These are phyloP conservation scores for Hiodon alosoides DNA, from an alignment of 2,113 vertebrate genomes.

Conservation along the genomic window DNA sequence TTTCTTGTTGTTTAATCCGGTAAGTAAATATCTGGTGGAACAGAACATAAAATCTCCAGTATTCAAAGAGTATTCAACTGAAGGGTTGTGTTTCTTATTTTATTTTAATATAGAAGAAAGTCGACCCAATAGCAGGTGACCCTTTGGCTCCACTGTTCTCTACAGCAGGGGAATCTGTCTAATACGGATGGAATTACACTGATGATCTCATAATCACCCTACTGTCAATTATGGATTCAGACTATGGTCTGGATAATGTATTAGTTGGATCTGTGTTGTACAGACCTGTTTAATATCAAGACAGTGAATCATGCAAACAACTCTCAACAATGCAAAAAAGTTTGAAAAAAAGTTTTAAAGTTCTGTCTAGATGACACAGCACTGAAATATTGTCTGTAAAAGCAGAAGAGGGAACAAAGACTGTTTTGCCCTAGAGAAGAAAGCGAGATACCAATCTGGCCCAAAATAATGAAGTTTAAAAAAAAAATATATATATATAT, in stretches of 20 bases:
- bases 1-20: background rate
- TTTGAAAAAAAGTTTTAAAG: background rate
- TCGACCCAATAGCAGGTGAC: background rate
- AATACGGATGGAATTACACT: background rate
- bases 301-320: conserved; percentile 1
- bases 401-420: background rate
- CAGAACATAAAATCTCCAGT: background rate
- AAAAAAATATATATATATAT: background rate
- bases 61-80: no score
- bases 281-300: background rate
- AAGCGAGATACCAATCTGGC: background rate
- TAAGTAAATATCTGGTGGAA: background rate
- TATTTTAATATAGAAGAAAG: background rate
- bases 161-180: background rate
- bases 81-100: background rate
- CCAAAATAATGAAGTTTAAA: background rate
- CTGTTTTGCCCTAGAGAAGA: background rate
- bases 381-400: background rate
- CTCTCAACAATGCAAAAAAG: background rate
- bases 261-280: background rate
- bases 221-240: background rate
- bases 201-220: background rate
- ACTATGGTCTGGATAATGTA: background rate
- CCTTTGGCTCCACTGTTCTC: background rate
- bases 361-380: background rate